A percentile compares a stretch with the other conserved stretches of the same genome.
Evolutionary conservation across 2,113 vertebrate genomes (phyloP).

Genomic region (Smithornis capensis): DNA sequence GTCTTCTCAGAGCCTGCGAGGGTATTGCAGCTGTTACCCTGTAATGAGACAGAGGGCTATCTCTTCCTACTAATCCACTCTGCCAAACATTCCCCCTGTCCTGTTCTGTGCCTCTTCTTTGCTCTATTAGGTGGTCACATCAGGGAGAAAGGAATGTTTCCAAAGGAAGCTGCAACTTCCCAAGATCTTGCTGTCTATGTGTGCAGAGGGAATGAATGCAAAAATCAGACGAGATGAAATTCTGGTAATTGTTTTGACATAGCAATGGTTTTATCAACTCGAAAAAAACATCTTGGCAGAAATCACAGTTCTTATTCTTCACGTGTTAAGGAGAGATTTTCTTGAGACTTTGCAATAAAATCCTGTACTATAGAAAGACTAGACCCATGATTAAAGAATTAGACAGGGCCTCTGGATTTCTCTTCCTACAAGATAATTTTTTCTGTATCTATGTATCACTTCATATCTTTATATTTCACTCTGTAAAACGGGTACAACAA

Average conservation of each 20-base stretch:
- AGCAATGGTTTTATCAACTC: not conserved
- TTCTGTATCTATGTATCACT: not conserved
- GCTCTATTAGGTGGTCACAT: not conserved
- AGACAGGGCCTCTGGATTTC: not conserved
- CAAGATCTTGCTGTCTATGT: not conserved
- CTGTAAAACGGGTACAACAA: not conserved
- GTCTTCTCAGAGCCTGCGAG: not conserved
- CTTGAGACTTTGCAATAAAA: not conserved
- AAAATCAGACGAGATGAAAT: not conserved
- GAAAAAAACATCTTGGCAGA: not conserved
- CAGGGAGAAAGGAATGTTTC: not conserved
- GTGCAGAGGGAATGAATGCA: not conserved
- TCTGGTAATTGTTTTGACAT: not conserved
- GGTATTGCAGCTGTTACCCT: constrained; percentile 53
- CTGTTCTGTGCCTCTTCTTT: not conserved
- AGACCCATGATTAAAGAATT: not conserved
- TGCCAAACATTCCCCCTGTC: not conserved
- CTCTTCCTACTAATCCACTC: not conserved
- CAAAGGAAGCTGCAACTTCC: not conserved
- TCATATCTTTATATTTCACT: not conserved
- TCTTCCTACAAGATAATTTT: not conserved
- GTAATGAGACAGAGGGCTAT: not conserved
- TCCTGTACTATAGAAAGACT: not conserved
- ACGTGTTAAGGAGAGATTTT: not conserved
- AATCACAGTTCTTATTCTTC: not conserved